Conservation (phyloP, 92 coral and sea anemone genomes). For the Phenganax subtilis region DNA sequence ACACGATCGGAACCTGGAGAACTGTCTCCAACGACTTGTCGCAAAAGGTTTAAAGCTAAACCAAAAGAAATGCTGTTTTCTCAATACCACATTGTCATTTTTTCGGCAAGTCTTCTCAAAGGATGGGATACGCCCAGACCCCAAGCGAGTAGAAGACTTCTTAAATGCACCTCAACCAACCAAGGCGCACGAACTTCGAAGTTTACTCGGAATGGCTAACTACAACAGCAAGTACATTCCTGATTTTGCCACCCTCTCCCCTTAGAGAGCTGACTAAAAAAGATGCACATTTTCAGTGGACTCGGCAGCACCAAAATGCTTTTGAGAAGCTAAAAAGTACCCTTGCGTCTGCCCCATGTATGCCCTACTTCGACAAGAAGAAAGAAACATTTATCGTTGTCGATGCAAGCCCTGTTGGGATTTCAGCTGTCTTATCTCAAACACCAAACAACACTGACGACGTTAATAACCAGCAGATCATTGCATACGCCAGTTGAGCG, state of each 20-base stretch:
- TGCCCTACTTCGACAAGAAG: slow-evolving; percentile 3
- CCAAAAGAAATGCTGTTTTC: neutral
- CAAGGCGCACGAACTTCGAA: neutral
- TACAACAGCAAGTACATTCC: neutral
- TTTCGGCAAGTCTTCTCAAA: slow-evolving; percentile 1
- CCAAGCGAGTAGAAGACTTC: neutral
- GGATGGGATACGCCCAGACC: neutral
- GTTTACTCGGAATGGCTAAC: slow-evolving; percentile 24
- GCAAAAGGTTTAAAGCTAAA: neutral
- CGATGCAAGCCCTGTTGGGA: slow-evolving; percentile 13
- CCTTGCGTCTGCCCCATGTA: neutral
- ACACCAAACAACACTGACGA: neutral
- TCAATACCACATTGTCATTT: neutral
- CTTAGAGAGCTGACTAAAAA: neutral
- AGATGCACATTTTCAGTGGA: neutral
- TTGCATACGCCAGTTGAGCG: slow-evolving; percentile 14
- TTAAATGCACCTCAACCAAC: slow-evolving; percentile 4
- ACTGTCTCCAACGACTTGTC: neutral
- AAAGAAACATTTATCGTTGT: neutral
- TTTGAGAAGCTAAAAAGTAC: neutral
- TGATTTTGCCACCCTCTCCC: slow-evolving; percentile 1
- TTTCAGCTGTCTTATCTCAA: slow-evolving; percentile 3
- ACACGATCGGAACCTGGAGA: slow-evolving; percentile 31
- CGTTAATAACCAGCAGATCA: neutral
- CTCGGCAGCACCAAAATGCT: neutral